phyloP scores from a whole-genome alignment of 2,888 invertebrate genomes.

The Aphodius sticticus region DNA sequence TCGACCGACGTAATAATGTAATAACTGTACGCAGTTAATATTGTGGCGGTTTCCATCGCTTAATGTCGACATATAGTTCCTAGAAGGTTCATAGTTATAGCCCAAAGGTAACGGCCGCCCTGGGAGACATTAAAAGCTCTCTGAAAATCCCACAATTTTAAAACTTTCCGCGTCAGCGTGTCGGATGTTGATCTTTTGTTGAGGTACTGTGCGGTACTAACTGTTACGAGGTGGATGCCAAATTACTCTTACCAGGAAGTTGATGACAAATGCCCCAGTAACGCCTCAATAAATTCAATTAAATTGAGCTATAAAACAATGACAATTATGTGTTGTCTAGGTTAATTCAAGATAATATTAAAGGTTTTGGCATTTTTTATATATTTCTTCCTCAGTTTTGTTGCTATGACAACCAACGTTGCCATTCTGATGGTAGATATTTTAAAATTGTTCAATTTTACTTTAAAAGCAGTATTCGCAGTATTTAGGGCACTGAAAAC shows the following conservation, averaged over 20 bases:
- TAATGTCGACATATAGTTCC: background rate
- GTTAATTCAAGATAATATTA: too few species aligned
- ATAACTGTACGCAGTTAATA: background rate
- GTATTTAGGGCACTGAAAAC: too few species aligned
- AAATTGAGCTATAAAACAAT: too few species aligned
- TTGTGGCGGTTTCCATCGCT: background rate
- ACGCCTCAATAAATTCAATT: background rate
- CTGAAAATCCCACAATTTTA: slow-evolving; percentile 22
- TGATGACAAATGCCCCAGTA: background rate
- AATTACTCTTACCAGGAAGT: background rate
- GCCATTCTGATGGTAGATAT: too few species aligned
- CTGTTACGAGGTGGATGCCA: background rate
- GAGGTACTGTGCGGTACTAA: background rate
- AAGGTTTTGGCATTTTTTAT: too few species aligned
- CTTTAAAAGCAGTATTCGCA: too few species aligned
- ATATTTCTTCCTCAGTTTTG: too few species aligned
- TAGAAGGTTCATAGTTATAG: slow-evolving; percentile 18
- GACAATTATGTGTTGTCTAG: too few species aligned
- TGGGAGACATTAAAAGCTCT: slow-evolving; percentile 17
- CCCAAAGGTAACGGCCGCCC: slow-evolving; percentile 16
- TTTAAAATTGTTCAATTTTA: too few species aligned
- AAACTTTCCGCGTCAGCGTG: slow-evolving; percentile 22
- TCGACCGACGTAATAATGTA: background rate
- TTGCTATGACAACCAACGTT: too few species aligned
- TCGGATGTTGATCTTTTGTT: slow-evolving; percentile 11